A percentile compares a stretch with the other conserved stretches of the same genome.
Evolutionary conservation across 2,797 vertebrate species (phyloP).

Genomic region (Intellagama lesueurii): DNA sequence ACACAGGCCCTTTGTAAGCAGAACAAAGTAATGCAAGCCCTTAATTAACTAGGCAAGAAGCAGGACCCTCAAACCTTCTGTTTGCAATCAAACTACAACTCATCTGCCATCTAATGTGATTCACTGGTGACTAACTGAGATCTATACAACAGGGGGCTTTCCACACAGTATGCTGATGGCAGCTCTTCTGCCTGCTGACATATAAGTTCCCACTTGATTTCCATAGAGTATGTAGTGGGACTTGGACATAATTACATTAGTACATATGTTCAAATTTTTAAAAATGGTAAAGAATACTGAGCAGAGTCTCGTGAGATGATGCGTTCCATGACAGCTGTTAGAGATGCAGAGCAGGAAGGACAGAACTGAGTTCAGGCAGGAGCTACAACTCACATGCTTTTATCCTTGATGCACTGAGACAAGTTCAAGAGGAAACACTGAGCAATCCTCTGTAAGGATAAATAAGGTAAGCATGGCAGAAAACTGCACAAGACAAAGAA

Average conservation of each 20-base stretch:
- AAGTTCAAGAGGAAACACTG: background rate
- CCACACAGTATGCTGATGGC: background rate
- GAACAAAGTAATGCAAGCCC: background rate
- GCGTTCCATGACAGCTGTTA: background rate
- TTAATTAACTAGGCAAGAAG: background rate
- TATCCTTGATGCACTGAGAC: no score
- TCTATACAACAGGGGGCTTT: background rate
- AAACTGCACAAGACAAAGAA: background rate
- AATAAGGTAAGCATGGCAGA: background rate
- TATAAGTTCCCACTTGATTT: background rate
- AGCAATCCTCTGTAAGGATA: background rate
- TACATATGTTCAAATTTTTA: background rate
- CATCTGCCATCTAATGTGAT: background rate
- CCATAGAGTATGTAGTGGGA: background rate
- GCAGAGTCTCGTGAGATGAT: background rate
- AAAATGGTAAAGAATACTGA: background rate
- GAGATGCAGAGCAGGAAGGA: background rate
- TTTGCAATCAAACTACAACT: background rate
- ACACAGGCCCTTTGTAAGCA: background rate
- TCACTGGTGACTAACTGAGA: background rate
- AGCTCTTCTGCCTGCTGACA: background rate
- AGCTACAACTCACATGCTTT: background rate
- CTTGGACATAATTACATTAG: background rate
- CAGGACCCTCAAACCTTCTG: background rate
- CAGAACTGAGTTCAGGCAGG: background rate